Evolutionary conservation across 2,113 vertebrate genomes (phyloP).

Genomic region (Sciurus niger): DNA sequence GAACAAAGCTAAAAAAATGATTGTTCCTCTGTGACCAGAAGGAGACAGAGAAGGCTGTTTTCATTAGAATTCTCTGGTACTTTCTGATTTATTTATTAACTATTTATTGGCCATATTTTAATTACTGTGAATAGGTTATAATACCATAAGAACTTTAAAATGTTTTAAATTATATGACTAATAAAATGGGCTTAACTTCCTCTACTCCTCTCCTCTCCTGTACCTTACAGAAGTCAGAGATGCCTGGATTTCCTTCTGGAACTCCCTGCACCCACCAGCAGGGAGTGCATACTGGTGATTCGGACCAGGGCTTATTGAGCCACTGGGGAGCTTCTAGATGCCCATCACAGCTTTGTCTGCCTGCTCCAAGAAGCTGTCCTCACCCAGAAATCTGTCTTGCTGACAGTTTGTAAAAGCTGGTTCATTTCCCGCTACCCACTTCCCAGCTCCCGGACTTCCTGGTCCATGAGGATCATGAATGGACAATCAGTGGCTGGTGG

Average conservation of each 20-base stretch:
- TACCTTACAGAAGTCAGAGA: background rate
- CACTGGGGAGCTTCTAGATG: background rate
- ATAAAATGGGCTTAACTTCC: background rate
- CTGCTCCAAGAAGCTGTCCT: conserved; percentile 52
- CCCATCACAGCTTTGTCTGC: background rate
- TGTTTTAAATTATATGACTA: background rate
- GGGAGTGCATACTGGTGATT: background rate
- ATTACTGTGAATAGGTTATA: background rate
- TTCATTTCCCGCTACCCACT: background rate
- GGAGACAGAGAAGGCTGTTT: background rate
- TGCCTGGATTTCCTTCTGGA: background rate
- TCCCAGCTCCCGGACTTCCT: background rate
- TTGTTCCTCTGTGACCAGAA: background rate
- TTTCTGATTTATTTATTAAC: background rate
- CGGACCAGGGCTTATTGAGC: background rate
- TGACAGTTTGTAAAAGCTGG: background rate
- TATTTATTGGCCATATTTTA: background rate
- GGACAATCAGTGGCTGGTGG: background rate
- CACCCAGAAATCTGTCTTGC: background rate
- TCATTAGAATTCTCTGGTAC: background rate
- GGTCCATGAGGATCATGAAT: background rate
- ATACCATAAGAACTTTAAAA: background rate
- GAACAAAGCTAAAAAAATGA: background rate
- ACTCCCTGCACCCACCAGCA: rapidly evolving
- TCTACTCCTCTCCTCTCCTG: rapidly evolving